These are phyloP conservation scores for Luperina testacea DNA, from an alignment of 2,888 invertebrate species.

Conservation along the genomic window DNA sequence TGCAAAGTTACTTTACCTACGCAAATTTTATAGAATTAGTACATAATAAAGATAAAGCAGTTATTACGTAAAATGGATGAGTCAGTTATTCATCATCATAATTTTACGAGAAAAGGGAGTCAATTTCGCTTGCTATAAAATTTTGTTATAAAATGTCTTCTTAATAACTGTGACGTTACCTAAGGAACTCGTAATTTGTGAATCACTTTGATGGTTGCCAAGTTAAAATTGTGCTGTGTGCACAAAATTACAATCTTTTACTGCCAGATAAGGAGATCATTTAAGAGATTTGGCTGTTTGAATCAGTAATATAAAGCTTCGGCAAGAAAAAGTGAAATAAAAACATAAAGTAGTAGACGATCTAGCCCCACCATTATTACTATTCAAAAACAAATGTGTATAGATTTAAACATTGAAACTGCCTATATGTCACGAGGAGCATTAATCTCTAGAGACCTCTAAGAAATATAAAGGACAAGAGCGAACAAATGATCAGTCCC, in stretches of 20 bases:
- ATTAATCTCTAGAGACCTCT: conserved; percentile 49
- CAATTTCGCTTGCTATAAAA: conserved; percentile 47
- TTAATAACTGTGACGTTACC: conserved; percentile 38
- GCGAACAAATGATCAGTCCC: conserved; percentile 63
- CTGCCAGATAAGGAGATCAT: conserved; percentile 10
- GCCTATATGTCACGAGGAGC: conserved; percentile 22
- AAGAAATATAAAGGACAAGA: conserved; percentile 61
- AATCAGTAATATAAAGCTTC: conserved; percentile 2
- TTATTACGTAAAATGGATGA: conserved; percentile 31
- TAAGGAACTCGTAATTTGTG: conserved; percentile 44
- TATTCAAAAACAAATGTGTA: conserved; percentile 35
- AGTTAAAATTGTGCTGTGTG: neutral
- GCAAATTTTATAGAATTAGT: conserved; percentile 22
- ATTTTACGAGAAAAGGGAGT: conserved; percentile 52
- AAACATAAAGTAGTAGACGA: conserved; percentile 8
- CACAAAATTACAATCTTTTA: conserved; percentile 31
- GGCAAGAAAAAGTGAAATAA: neutral
- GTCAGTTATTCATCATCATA: conserved; percentile 54
- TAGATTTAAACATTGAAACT: conserved; percentile 44
- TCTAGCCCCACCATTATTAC: conserved; percentile 8
- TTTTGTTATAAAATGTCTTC: conserved; percentile 47
- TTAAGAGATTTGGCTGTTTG: neutral
- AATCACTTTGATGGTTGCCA: conserved; percentile 37
- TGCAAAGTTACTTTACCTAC: neutral
- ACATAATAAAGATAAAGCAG: conserved; percentile 38